Conservation (phyloP, 2,113 vertebrate species). For the Sebastes fasciatus region DNA sequence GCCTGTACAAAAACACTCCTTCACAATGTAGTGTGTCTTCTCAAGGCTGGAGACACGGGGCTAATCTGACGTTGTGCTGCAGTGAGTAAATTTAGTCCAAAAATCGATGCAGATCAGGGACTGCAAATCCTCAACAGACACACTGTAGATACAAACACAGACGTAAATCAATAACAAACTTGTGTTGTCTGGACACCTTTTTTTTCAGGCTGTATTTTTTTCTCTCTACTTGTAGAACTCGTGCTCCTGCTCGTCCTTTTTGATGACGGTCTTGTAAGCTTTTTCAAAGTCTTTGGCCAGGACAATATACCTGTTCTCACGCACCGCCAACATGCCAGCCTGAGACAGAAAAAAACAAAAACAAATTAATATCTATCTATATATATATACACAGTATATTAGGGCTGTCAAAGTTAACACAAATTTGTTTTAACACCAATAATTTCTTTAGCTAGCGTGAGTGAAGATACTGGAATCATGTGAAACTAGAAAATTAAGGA, state of each 20-base stretch:
- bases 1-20: slow-evolving; percentile 45
- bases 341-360: slow-evolving; percentile 56
- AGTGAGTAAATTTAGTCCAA: slow-evolving; percentile 60
- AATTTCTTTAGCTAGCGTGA: no score
- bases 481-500: no score
- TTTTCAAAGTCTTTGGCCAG: slow-evolving; percentile 96
- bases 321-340: slow-evolving; percentile 95
- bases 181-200: slow-evolving; percentile 36
- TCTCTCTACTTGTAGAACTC: slow-evolving; percentile 94
- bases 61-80: slow-evolving; percentile 36
- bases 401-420: no score
- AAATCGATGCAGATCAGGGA: slow-evolving; percentile 44
- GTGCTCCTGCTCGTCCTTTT: slow-evolving; percentile 96
- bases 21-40: slow-evolving; percentile 26
- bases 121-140: slow-evolving; percentile 54
- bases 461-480: no score
- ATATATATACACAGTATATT: no score
- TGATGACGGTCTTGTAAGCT: slow-evolving; percentile 95
- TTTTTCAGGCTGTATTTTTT: background rate
- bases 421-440: no score
- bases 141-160: slow-evolving; percentile 41
- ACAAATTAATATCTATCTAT: no score
- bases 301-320: slow-evolving; percentile 95
- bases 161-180: slow-evolving; percentile 44
- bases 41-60: slow-evolving; percentile 38